Evolutionary conservation across 2,797 vertebrate genomes (phyloP).

Genomic region (Melanotaenia trifasciata): DNA sequence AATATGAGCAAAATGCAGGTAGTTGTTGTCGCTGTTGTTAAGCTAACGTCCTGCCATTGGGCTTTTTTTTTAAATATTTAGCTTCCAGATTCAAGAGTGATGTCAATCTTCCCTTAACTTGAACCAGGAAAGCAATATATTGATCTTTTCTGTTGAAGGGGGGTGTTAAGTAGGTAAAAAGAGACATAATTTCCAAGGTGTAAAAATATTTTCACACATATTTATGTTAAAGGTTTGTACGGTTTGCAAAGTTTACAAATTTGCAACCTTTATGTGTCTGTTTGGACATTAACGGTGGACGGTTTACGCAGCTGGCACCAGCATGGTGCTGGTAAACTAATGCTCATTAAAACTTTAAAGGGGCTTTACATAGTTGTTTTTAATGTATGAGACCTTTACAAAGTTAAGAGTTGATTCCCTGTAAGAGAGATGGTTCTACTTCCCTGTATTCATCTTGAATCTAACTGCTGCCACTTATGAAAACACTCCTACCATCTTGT

Average conservation of each 20-base stretch:
- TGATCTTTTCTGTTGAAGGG: no score
- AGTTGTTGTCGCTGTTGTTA: not conserved
- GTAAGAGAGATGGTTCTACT: constrained; percentile 13
- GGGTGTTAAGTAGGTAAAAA: no score
- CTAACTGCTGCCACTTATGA: constrained; percentile 23
- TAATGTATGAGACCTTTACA: constrained; percentile 18
- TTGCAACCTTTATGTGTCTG: not conserved
- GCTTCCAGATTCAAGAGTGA: not conserved
- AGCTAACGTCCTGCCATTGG: not conserved
- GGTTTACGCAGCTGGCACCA: not conserved
- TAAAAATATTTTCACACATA: not conserved
- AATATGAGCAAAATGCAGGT: no score
- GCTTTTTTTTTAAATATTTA: not conserved
- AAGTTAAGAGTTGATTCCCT: constrained; percentile 9
- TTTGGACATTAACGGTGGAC: not conserved
- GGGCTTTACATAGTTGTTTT: constrained; percentile 33
- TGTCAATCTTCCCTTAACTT: no score
- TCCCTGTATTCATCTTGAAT: constrained; percentile 9
- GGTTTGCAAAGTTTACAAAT: not conserved
- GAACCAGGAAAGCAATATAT: no score
- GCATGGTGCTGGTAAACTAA: not conserved
- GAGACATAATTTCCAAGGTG: not conserved
- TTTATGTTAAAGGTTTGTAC: not conserved
- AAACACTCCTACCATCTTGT: constrained; percentile 15
- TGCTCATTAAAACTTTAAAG: not conserved